Evolutionary conservation across 2,797 vertebrate species (phyloP).

Genomic region (Takifugu ocellatus): DNA sequence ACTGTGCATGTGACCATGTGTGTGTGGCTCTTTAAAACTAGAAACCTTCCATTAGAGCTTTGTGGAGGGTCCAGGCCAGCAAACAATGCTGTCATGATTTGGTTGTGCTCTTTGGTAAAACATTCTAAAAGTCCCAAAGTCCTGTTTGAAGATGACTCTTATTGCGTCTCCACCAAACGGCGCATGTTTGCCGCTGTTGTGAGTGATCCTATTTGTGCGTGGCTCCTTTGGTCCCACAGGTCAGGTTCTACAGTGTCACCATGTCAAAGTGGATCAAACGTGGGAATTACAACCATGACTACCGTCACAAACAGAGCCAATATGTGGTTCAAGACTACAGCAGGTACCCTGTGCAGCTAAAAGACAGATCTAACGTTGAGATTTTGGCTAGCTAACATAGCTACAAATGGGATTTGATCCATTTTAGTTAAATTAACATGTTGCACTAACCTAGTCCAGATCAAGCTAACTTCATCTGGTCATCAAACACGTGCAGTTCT

Average conservation of each 20-base stretch:
- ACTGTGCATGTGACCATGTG: conserved; percentile 13
- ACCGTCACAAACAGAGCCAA: conserved; percentile 67
- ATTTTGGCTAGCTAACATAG: conserved; percentile 14
- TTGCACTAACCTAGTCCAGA: conserved; percentile 8
- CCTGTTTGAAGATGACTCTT: too few species aligned
- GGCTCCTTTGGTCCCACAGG: conserved; percentile 54
- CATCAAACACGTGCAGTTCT: too few species aligned
- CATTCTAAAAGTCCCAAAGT: too few species aligned
- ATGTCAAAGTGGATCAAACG: conserved; percentile 63
- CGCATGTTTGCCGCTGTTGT: not conserved
- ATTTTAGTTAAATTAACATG: not conserved
- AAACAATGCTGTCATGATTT: conserved; percentile 5
- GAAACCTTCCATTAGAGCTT: conserved; percentile 18
- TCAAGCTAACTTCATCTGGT: conserved; percentile 3
- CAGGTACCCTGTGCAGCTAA: conserved; percentile 61
- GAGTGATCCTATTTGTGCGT: conserved; percentile 4
- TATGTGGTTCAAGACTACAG: conserved; percentile 75
- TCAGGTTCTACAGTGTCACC: conserved; percentile 49
- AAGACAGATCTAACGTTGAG: conserved; percentile 12
- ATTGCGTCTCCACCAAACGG: too few species aligned
- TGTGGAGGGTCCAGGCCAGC: not conserved
- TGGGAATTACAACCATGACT: conserved; percentile 62
- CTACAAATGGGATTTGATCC: conserved; percentile 9
- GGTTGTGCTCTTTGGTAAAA: not conserved
- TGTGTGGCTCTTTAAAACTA: conserved; percentile 26